Conservation (phyloP, 2,797 vertebrate genomes). For the Somateria mollissima region DNA sequence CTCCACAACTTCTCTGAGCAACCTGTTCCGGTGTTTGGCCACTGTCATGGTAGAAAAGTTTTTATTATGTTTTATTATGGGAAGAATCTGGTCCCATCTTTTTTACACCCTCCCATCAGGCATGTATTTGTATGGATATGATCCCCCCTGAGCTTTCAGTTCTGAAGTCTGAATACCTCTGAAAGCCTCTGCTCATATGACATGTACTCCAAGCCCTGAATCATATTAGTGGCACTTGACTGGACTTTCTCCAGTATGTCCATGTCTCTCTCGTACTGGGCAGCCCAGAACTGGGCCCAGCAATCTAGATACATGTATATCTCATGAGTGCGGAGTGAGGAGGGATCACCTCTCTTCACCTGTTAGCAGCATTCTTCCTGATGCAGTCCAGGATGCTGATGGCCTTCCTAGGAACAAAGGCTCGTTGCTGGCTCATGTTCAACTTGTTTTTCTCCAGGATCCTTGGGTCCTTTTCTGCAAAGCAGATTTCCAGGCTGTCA, state of each 20-base stretch:
- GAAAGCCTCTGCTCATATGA: not conserved
- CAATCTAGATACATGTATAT: not conserved
- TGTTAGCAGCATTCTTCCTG: not conserved
- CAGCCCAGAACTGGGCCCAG: not conserved
- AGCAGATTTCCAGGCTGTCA: not conserved
- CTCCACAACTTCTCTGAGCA: not conserved
- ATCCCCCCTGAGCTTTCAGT: not conserved
- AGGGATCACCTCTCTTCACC: not conserved
- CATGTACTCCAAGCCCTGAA: not conserved
- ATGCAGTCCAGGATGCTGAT: not conserved
- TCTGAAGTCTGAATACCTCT: not conserved
- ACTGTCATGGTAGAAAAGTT: not conserved
- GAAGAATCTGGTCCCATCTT: not conserved
- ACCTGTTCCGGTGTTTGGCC: not conserved
- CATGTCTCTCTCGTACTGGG: not conserved
- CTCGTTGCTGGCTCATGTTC: not conserved
- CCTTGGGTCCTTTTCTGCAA: not conserved
- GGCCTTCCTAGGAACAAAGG: not conserved
- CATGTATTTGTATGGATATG: not conserved
- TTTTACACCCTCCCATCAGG: not conserved
- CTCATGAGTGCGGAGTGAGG: not conserved
- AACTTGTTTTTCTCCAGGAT: not conserved
- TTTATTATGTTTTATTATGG: not conserved
- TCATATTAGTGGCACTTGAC: not conserved
- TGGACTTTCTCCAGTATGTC: not conserved